These are phyloP conservation scores for Chroicocephalus ridibundus DNA, from an alignment of 2,113 vertebrate species.

Conservation along the genomic window DNA sequence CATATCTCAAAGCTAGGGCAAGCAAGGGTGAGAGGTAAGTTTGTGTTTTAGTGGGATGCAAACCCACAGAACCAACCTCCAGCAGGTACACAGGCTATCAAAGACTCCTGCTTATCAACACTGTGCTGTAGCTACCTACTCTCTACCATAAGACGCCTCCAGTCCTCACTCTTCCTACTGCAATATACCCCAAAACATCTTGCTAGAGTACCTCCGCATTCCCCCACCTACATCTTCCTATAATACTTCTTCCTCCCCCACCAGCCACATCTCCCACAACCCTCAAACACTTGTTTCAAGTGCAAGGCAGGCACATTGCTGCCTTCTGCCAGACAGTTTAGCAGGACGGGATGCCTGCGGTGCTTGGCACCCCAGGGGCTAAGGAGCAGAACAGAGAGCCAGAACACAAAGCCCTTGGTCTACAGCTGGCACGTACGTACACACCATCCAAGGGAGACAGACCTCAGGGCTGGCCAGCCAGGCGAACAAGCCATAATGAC, in stretches of 20 bases:
- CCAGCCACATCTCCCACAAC: background rate
- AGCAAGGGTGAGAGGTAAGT: background rate
- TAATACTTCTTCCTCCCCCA: background rate
- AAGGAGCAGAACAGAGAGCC: background rate
- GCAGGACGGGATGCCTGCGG: background rate
- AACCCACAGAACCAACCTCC: background rate
- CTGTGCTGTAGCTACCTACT: background rate
- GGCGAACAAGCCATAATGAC: background rate
- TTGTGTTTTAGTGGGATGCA: background rate
- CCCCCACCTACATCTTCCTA: background rate
- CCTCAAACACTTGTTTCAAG: background rate
- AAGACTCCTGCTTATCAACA: background rate
- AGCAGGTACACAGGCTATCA: background rate
- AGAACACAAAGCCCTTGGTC: background rate
- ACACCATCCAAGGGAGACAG: background rate
- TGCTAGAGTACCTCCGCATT: background rate
- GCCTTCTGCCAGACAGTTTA: background rate
- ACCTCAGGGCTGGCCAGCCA: background rate
- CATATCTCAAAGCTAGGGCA: background rate
- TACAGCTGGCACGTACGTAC: rapidly evolving
- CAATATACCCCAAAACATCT: background rate
- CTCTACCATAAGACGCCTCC: background rate
- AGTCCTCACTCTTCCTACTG: background rate
- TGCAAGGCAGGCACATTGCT: background rate
- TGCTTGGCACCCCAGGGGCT: background rate